Evolutionary conservation across 2,797 vertebrate species (phyloP), one percentile per base, ranked within the genome.

Genomic region (Ptychadena robeensis): DNA sequence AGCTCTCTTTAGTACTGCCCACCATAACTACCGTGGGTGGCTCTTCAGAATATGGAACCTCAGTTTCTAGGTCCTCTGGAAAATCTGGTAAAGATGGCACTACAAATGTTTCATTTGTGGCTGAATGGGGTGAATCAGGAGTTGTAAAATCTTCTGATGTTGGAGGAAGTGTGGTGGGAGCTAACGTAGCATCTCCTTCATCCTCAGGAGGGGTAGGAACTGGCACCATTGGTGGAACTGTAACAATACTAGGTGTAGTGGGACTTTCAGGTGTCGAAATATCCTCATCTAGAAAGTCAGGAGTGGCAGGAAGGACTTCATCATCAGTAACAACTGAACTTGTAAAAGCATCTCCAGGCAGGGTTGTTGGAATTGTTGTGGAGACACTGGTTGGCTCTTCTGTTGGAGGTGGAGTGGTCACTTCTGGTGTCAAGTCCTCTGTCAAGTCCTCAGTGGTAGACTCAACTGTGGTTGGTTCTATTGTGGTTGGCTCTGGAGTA

Each of bases 1-100:
- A 86, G 78, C 88, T 91, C 71, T 92, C 92, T 82, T 88, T 88
- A 10, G 89, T 75, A 72, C 90, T 88, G 85, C 88, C 86, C 81
- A 91, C 87, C 1, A 86, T 74, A 85, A 87, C 14, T 85, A 86
- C 57, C 1, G 88, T 89, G 0, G 90, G 74, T 0, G 89, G 88
- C 73, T 85, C 82, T 67, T 89, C 87, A 15, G 91, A 91, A 82
- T 81, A 65, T 25, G 86, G 82, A 2, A 89, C 70, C 44, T 88
- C 86, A 34, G 87, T 89, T 75, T 85, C 82, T 2, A 86, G 71
- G 27, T 93, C 87, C 0, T 61, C 82, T 0, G 89, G 91, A 87
- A 93, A 89, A 0, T 80, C 82, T 85, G 80, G 48, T 28, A 90
- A 91, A 80, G 89, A 87, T 63, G 91, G 87, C 0, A 79, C 76